Conservation (phyloP, 2,888 invertebrate genomes). For the Eubasilissa splendida region DNA sequence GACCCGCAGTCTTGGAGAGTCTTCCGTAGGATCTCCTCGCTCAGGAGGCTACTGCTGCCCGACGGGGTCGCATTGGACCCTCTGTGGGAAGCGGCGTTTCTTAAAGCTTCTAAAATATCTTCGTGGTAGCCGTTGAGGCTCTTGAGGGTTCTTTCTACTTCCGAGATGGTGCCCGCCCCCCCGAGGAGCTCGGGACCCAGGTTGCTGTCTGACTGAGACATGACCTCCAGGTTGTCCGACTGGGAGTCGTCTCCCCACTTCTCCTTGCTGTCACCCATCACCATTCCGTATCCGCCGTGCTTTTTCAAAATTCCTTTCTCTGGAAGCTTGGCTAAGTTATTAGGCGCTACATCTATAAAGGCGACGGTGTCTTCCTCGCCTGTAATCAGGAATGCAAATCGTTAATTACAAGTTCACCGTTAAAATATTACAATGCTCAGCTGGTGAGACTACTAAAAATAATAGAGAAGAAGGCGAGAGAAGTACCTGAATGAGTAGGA, state of each 20-base stretch:
- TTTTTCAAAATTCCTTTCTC: constrained; percentile 96
- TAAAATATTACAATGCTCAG: not conserved
- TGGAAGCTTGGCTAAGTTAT: constrained; percentile 83
- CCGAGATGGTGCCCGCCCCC: constrained; percentile 77
- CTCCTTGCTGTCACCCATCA: constrained; percentile 79
- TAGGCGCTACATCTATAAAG: constrained; percentile 85
- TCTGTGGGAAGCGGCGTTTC: constrained; percentile 85
- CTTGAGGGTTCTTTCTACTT: constrained; percentile 89
- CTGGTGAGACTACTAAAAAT: not conserved
- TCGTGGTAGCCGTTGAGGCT: constrained; percentile 92
- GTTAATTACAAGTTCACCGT: not conserved
- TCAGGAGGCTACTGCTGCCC: constrained; percentile 77
- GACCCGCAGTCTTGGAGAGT: constrained; percentile 77
- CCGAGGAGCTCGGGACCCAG: constrained; percentile 73
- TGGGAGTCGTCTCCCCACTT: constrained; percentile 84
- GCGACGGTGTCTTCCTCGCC: constrained; percentile 86
- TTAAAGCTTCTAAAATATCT: constrained; percentile 90
- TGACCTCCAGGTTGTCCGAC: constrained; percentile 79
- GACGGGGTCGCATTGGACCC: constrained; percentile 75
- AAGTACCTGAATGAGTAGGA: constrained; percentile 81
- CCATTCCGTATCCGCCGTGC: constrained; percentile 82
- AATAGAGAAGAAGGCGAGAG: not conserved
- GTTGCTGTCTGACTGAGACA: constrained; percentile 80
- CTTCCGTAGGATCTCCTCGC: constrained; percentile 80
- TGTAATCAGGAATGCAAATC: constrained; percentile 61